phyloP scores from a whole-genome alignment of 2,113 vertebrate genomes.

The Prionailurus bengalensis region DNA sequence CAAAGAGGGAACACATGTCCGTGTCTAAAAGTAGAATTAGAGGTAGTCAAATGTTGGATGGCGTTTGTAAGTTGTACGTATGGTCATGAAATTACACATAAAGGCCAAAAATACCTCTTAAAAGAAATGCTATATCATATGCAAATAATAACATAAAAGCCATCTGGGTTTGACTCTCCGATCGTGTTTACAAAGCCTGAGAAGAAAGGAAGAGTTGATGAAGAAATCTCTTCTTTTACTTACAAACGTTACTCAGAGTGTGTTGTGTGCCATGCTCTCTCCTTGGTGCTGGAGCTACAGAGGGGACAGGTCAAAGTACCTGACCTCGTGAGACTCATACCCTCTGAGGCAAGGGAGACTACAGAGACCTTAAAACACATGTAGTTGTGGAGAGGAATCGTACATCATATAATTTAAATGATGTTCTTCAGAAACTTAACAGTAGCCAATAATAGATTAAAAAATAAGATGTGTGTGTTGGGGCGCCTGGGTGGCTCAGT shows the following conservation, averaged over 20 bases:
- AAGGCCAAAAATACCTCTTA: neutral
- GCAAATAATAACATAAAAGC: neutral
- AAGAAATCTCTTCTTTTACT: neutral
- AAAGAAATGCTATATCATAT: neutral
- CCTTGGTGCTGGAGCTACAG: neutral
- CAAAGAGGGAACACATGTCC: neutral
- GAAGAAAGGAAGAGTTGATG: neutral
- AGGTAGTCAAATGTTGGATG: neutral
- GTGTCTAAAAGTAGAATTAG: neutral
- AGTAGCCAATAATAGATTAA: neutral
- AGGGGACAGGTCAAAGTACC: neutral
- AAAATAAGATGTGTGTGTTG: neutral
- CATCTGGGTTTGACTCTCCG: neutral
- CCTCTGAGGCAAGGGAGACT: neutral
- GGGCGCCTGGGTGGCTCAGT: no score
- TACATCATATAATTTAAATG: rapidly evolving
- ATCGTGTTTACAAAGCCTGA: neutral
- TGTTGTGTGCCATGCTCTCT: rapidly evolving
- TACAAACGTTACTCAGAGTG: neutral
- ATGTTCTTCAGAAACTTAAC: neutral
- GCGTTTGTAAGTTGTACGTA: neutral
- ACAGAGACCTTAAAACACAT: neutral
- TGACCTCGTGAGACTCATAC: neutral
- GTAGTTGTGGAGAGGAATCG: neutral
- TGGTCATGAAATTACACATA: neutral